Percentiles rank a stretch among this genome's conserved stretches.
Evolutionary conservation across 2,797 vertebrate species (phyloP).

Genomic region (Cynodonichthys magdalenae): DNA sequence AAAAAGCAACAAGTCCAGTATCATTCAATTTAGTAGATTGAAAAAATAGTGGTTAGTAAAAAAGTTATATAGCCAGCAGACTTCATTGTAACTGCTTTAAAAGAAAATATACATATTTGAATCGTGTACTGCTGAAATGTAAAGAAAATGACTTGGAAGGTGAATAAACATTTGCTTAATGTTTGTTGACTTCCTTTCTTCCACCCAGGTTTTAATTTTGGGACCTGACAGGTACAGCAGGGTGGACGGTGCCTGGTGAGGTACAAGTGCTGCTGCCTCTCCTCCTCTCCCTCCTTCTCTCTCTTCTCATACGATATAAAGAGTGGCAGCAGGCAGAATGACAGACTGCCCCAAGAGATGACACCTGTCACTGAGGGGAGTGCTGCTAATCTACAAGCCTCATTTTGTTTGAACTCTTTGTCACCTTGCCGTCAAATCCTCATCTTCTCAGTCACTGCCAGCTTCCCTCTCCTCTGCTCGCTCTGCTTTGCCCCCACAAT

Average conservation of each 20-base stretch:
- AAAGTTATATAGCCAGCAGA: too few species aligned
- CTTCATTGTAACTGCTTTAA: neutral
- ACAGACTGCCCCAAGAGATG: conserved; percentile 98
- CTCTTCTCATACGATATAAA: conserved; percentile 86
- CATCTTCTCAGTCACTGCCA: conserved; percentile 93
- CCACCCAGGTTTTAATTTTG: conserved; percentile 77
- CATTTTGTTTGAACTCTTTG: conserved; percentile 97
- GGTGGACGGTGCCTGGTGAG: conserved; percentile 70
- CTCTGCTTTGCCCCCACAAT: conserved; percentile 60
- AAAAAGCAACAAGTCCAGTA: too few species aligned
- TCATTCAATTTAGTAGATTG: too few species aligned
- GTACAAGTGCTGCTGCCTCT: conserved; percentile 70
- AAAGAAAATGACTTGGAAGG: conserved; percentile 26
- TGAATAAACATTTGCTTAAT: conserved; percentile 61
- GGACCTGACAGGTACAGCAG: conserved; percentile 75
- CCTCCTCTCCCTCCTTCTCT: conserved; percentile 49
- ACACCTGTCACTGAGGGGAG: conserved; percentile 97
- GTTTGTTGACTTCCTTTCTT: conserved; percentile 59
- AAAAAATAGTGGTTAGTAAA: too few species aligned
- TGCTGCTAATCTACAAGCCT: conserved; percentile 95
- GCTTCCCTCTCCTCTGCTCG: conserved; percentile 74
- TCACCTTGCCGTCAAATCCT: conserved; percentile 95
- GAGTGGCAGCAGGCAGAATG: conserved; percentile 97
- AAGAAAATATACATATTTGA: neutral
- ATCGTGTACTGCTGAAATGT: neutral